A percentile compares a stretch with the other conserved stretches of the same genome.
Conservation (phyloP, 2,888 invertebrate species). For the Eulithis testata region DNA sequence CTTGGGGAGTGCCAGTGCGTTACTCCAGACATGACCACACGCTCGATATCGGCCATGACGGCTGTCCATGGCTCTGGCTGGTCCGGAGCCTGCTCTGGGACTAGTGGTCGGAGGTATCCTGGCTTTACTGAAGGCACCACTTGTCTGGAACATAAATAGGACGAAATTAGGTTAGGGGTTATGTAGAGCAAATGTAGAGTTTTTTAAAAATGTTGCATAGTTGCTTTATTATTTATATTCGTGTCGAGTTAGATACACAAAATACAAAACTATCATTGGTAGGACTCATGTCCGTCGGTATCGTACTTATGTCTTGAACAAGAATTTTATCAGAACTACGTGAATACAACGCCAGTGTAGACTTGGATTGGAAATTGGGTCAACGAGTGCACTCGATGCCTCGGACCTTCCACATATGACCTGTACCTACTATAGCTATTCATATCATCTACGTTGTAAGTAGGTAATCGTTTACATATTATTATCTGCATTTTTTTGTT, state of each 20-base stretch:
- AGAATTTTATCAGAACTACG: no score
- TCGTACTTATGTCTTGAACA: no score
- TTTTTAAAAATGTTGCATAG: neutral
- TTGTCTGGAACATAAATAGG: constrained; percentile 80
- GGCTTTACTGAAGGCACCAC: constrained; percentile 97
- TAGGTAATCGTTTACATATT: no score
- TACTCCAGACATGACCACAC: constrained; percentile 98
- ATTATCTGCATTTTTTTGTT: no score
- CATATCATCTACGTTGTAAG: no score
- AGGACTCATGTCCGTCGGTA: no score
- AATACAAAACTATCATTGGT: no score
- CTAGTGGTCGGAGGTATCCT: constrained; percentile 94
- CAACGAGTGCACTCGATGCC: constrained; percentile 14
- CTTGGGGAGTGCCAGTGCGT: constrained; percentile 98
- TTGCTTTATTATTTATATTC: no score
- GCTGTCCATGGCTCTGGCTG: constrained; percentile 95
- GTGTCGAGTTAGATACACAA: no score
- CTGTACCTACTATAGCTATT: no score
- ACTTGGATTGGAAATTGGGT: constrained; percentile 13
- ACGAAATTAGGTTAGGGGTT: neutral
- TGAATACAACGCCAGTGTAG: neutral
- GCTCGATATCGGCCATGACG: constrained; percentile 96
- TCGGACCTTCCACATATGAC: neutral
- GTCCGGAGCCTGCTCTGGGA: constrained; percentile 94
- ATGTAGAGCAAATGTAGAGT: neutral